A percentile compares a stretch with the other conserved stretches of the same genome.
These are phyloP conservation scores for Clusia tigrina DNA, from an alignment of 2,888 invertebrate genomes.

Conservation along the genomic window DNA sequence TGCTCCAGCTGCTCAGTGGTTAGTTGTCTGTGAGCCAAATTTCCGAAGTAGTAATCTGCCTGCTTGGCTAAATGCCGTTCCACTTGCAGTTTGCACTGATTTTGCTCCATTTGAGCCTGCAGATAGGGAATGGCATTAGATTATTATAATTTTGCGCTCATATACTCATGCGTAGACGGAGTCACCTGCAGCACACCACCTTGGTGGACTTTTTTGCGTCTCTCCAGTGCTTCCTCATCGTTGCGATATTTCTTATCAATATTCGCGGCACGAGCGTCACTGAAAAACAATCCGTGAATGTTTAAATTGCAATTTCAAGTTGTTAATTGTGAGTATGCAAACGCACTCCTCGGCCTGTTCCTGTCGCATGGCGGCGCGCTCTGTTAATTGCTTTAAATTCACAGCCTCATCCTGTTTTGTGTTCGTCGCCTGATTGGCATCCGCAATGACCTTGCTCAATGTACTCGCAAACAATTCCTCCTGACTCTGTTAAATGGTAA, in stretches of 20 bases:
- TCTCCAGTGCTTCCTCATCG: background rate
- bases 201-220: slow-evolving; percentile 29
- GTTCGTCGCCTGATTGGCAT: slow-evolving; percentile 29
- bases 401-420: slow-evolving; percentile 16
- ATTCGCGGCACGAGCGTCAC: slow-evolving; percentile 24
- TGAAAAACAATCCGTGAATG: background rate
- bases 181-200: slow-evolving; percentile 24
- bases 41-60: background rate
- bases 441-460: slow-evolving; percentile 30
- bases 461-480: slow-evolving; percentile 29
- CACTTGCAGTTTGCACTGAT: background rate
- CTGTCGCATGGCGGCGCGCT: slow-evolving; percentile 16
- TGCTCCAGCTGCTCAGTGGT: background rate
- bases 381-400: slow-evolving; percentile 1
- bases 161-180: slow-evolving; percentile 26
- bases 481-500: slow-evolving; percentile 23
- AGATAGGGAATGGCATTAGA: too few species aligned
- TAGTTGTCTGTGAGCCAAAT: background rate
- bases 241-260: slow-evolving; percentile 16
- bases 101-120: too few species aligned
- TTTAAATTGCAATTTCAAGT: background rate
- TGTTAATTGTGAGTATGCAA: background rate
- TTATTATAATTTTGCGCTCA: too few species aligned
- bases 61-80: background rate
- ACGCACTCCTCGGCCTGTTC: slow-evolving; percentile 29